Conservation (phyloP, 2,797 vertebrate species). For the Chrysolophus pictus region DNA sequence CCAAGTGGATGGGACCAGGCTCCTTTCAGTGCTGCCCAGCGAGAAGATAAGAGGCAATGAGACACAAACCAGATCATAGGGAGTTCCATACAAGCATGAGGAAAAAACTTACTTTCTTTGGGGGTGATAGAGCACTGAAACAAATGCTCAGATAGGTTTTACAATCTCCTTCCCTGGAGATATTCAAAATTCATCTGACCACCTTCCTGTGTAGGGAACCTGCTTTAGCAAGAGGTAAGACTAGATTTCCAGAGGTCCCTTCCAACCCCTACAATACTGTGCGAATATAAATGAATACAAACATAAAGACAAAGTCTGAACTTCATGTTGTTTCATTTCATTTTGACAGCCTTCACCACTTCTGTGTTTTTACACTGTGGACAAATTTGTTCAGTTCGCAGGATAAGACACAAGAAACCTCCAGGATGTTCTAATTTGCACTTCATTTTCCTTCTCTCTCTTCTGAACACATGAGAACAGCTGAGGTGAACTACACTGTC, state of each 20-base stretch:
- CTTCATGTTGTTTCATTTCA: neutral
- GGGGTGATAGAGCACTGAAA: neutral
- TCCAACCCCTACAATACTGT: neutral
- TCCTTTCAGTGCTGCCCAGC: neutral
- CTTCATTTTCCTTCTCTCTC: neutral
- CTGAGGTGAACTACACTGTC: neutral
- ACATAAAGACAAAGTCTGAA: neutral
- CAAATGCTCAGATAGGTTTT: neutral
- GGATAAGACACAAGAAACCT: neutral
- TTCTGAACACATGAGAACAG: neutral
- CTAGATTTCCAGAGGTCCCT: neutral
- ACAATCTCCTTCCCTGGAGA: neutral
- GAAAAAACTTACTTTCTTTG: neutral
- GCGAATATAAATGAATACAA: neutral
- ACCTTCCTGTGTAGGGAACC: neutral
- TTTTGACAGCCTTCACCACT: neutral
- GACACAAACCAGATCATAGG: neutral
- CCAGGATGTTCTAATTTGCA: neutral
- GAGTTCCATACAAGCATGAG: neutral
- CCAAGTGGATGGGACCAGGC: neutral
- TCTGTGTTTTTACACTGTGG: neutral
- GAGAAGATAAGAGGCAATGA: neutral
- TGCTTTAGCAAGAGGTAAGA: neutral
- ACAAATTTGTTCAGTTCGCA: neutral
- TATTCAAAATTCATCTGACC: neutral